These are phyloP conservation scores for Latrodectus elegans DNA, from an alignment of 2,888 invertebrate genomes.

Conservation along the genomic window DNA sequence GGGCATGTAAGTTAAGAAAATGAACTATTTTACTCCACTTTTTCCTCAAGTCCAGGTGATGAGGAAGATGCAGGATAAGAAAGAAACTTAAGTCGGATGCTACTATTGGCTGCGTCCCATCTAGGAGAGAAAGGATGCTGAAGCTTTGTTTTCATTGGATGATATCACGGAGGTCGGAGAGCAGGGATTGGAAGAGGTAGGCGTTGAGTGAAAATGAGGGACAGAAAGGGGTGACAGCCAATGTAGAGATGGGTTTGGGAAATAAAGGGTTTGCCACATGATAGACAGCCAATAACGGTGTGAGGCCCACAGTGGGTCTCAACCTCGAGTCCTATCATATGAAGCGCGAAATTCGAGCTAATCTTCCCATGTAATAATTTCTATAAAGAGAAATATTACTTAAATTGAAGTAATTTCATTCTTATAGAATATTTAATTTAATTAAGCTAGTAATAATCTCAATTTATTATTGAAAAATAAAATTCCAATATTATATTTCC, in stretches of 20 bases:
- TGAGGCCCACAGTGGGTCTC: slow-evolving; percentile 17
- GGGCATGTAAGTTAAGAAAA: too few relatives aligned
- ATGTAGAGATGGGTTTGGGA: slow-evolving; percentile 36
- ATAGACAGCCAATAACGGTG: slow-evolving; percentile 43
- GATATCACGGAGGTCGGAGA: slow-evolving; percentile 29
- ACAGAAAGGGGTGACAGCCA: slow-evolving; percentile 61
- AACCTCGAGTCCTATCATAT: not conserved
- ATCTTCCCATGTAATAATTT: too few relatives aligned
- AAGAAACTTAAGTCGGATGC: not conserved
- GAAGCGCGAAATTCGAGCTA: not conserved
- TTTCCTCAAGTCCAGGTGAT: slow-evolving; percentile 25
- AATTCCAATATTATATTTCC: too few relatives aligned
- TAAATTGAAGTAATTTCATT: too few relatives aligned
- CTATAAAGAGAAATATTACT: too few relatives aligned
- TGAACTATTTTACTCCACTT: not conserved
- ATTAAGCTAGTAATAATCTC: too few relatives aligned
- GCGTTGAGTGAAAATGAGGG: slow-evolving; percentile 32
- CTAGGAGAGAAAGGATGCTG: slow-evolving; percentile 13
- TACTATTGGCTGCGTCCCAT: slow-evolving; percentile 23
- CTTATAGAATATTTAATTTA: too few relatives aligned
- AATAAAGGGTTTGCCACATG: slow-evolving; percentile 43
- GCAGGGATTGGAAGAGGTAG: slow-evolving; percentile 63
- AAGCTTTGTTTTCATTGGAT: slow-evolving; percentile 25
- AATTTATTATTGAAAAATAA: too few relatives aligned
- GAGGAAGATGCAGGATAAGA: slow-evolving; percentile 11